phyloP scores from a whole-genome alignment of 2,113 vertebrate species.

The Lanius collurio region DNA sequence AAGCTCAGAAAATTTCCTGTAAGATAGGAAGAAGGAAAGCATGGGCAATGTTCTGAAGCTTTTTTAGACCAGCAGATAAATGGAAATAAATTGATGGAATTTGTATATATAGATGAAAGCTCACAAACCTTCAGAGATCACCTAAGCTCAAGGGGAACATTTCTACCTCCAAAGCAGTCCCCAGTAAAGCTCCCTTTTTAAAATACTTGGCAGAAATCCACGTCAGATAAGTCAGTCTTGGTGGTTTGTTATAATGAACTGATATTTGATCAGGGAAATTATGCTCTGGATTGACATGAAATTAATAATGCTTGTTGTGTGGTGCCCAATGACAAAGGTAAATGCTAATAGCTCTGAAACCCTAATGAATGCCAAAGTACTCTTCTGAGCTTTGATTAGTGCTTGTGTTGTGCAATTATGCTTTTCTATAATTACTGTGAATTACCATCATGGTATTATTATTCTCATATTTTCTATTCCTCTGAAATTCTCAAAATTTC shows the following conservation, averaged over 20 bases:
- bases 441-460: slow-evolving; percentile 63
- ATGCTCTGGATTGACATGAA: slow-evolving; percentile 15
- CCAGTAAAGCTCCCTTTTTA: neutral
- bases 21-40: neutral
- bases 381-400: slow-evolving; percentile 42
- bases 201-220: slow-evolving; percentile 7
- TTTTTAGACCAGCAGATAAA: neutral
- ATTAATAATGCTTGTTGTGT: neutral
- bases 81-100: neutral
- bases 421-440: slow-evolving; percentile 55
- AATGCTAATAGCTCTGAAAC: slow-evolving; percentile 46
- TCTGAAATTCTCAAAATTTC: slow-evolving; percentile 53
- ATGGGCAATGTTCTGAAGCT: neutral
- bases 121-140: neutral
- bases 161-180: neutral
- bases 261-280: slow-evolving; percentile 21
- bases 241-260: neutral
- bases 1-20: neutral
- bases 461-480: slow-evolving; percentile 49
- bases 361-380: slow-evolving; percentile 50
- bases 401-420: slow-evolving; percentile 59
- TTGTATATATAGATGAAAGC: neutral
- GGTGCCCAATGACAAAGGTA: slow-evolving; percentile 34
- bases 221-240: neutral
- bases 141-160: neutral